Base-by-base conservation (phyloP, 2,797 vertebrate genomes). In the Siniperca obscura region DNA sequence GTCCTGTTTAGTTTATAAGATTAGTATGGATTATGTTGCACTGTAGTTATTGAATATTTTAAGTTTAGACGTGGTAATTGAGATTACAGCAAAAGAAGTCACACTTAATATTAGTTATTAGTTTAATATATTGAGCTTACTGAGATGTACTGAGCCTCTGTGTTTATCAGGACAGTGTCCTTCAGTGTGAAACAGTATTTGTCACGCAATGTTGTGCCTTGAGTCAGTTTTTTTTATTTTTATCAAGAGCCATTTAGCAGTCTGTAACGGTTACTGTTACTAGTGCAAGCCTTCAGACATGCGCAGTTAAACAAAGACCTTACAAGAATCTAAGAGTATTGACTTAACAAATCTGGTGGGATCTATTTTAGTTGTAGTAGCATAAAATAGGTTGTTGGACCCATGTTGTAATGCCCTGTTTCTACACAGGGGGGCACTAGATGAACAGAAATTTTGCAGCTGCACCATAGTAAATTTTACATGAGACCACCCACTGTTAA, bases 361-460 rank as follows among this genome's bases (percentile, higher is more conserved):
- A 36, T 70, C 0, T 56, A 1, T 38, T 42, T 7, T 0, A 34
- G 25, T 5, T 34, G 8, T 19, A 34, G 25, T 7, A 21, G 2
- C 7, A 21, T 78, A 2, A 74, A 52, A 70, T 19, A 3, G 7
- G 46, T 25, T 42, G 55, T n/a, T 6, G 5, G 50, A 21, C 74
- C 14, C 59, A 38, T 38, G 42, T 11, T 77, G 89, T 66, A 19
- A 81, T 76, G 38, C 21, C 14, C 3, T 27, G 3, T 64, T 11
- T 67, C 4, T 17, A 56, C 94, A 93, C 84, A 71, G 36, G 90
- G 66, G 69, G 91, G 92, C 66, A 80, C 80, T 50, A 74, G 12
- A 77, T 46, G 80, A 89, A 59, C 79, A 88, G 16, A 70, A 83
- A 88, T 86, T 27, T 1, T 7, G n/a, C 0, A 4, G 38, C 60